Conservation (phyloP, 2,113 vertebrate species). For the Parotia lawesii region DNA sequence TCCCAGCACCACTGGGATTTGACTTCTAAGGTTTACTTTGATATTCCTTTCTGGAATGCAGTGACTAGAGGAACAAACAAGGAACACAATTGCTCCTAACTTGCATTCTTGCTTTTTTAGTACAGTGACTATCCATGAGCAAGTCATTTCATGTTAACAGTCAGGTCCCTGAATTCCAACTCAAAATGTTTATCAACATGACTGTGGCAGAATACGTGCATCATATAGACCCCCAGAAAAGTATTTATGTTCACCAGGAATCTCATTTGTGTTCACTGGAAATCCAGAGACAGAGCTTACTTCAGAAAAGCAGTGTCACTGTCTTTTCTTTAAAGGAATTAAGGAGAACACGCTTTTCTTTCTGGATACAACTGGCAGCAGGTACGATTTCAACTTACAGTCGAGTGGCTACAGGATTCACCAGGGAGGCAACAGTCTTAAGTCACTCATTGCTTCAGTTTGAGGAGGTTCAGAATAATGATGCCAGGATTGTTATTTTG, state of each 20-base stretch:
- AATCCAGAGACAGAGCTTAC: background rate
- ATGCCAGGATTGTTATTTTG: background rate
- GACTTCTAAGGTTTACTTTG: background rate
- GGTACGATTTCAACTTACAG: background rate
- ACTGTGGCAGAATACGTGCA: background rate
- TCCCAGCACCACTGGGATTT: background rate
- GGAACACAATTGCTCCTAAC: background rate
- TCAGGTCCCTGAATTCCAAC: background rate
- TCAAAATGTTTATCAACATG: background rate
- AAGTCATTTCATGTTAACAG: background rate
- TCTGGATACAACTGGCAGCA: background rate
- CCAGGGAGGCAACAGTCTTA: background rate
- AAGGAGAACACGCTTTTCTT: background rate
- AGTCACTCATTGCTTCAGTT: background rate
- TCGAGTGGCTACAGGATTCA: background rate
- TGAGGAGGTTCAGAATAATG: background rate
- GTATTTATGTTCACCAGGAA: background rate
- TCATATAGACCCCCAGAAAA: background rate
- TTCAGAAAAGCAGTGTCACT: background rate
- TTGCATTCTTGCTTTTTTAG: background rate
- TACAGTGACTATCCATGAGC: background rate
- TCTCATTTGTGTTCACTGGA: background rate
- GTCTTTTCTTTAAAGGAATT: background rate
- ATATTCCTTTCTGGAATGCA: background rate
- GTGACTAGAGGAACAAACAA: background rate